Conservation (phyloP, 2,797 vertebrate genomes). For the Brachymystax lenok region DNA sequence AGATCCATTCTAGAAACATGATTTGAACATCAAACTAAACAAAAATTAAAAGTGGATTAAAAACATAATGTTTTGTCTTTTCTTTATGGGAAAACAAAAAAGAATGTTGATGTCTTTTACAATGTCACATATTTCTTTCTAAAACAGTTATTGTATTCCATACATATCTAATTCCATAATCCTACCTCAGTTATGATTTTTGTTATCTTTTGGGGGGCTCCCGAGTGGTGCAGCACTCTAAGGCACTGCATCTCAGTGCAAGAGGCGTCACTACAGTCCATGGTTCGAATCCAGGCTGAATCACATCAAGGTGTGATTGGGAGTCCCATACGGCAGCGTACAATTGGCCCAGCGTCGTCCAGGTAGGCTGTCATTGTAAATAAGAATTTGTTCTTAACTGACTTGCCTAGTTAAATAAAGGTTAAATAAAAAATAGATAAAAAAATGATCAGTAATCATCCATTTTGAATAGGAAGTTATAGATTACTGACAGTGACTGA, state of each 20-base stretch:
- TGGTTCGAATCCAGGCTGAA: no score
- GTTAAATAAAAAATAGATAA: no score
- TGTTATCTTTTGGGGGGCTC: no score
- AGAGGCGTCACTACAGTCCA: no score
- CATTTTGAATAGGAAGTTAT: neutral
- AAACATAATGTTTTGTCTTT: neutral
- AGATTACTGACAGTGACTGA: neutral
- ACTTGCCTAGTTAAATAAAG: no score
- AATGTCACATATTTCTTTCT: neutral
- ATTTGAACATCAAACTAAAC: constrained; percentile 52
- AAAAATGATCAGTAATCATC: constrained; percentile 48
- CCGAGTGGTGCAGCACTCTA: no score
- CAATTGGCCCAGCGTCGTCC: no score
- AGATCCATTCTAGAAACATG: constrained; percentile 78
- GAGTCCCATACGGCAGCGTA: no score
- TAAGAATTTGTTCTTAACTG: no score
- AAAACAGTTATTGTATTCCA: neutral
- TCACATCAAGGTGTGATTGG: no score
- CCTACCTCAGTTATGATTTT: neutral
- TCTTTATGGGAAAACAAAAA: neutral
- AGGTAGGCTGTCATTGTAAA: no score
- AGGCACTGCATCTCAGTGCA: no score
- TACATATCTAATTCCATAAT: neutral
- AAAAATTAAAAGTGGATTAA: constrained; percentile 59
- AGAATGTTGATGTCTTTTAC: neutral